A percentile compares a stretch with the other conserved stretches of the same genome.
phyloP scores from a whole-genome alignment of 1,140 invertebrate genomes.

The Harpegnathos saltator region DNA sequence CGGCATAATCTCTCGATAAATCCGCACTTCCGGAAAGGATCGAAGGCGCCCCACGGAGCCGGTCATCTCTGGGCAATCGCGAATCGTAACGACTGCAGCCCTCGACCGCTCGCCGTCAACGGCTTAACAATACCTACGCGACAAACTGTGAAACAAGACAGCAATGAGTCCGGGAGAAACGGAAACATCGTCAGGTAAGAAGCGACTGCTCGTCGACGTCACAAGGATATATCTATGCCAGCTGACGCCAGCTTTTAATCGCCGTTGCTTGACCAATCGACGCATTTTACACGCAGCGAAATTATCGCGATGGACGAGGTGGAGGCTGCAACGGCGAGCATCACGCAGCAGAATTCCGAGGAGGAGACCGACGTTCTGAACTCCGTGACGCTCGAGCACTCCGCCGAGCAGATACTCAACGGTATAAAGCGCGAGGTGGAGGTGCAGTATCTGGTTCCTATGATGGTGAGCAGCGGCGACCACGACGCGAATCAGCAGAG shows the following conservation, averaged over 20 bases:
- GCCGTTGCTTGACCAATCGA: background rate
- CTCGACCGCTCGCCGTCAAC: slow-evolving; percentile 73
- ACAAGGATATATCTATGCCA: background rate
- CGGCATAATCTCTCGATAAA: slow-evolving; percentile 95
- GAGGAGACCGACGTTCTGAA: slow-evolving; percentile 74
- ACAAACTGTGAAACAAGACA: slow-evolving; percentile 26
- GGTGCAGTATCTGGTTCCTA: slow-evolving; percentile 85
- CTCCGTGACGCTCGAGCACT: slow-evolving; percentile 83
- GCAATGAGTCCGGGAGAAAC: slow-evolving; percentile 37
- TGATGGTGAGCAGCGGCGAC: slow-evolving; percentile 77
- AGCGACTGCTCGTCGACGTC: background rate
- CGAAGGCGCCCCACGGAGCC: slow-evolving; percentile 93
- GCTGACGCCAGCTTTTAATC: background rate
- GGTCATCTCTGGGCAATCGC: slow-evolving; percentile 95
- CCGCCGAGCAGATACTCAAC: slow-evolving; percentile 86
- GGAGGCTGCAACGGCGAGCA: slow-evolving; percentile 84
- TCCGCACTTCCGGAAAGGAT: slow-evolving; percentile 94
- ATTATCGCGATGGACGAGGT: slow-evolving; percentile 80
- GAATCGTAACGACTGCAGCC: slow-evolving; percentile 86
- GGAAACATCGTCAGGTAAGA: slow-evolving; percentile 59
- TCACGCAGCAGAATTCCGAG: slow-evolving; percentile 74
- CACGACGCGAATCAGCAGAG: slow-evolving; percentile 66
- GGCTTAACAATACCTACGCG: slow-evolving; percentile 1
- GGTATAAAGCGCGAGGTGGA: slow-evolving; percentile 86
- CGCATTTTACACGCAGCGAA: slow-evolving; percentile 74